Evolutionary conservation across 2,888 invertebrate species (phyloP), one percentile per base, ranked within the genome.

Genomic region (Rhagonycha lutea): DNA sequence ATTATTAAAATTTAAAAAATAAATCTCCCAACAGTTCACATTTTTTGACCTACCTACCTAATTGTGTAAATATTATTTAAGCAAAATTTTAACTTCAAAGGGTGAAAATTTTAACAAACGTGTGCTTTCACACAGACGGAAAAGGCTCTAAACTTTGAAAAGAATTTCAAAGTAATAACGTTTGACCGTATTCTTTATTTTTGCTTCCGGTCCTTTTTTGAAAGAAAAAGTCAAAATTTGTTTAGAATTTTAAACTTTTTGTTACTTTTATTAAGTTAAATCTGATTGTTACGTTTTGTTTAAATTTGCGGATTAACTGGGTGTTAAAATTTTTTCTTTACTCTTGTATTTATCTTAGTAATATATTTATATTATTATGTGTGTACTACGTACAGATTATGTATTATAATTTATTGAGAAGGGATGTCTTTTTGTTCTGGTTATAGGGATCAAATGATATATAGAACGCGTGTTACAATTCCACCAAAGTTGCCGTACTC

Each of bases 381-480:
- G 62, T 75, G 47, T 75, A 75, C 72, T 75, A 75, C 72, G 72
- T 79, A 77, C 78, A 78, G 78, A 77, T 79, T 79, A 79, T 75
- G 73, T 72, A 79, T 79, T 77, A 74, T 79, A 77, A 79, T 79
- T 79, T 79, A 79, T 79, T 79, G 79, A 78, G 80, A 78, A 74
- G 76, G 78, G 74, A 74, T 76, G 74, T 74, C 72, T 74, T 78
- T 65, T 69, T 74, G 76, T 72, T 68, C 61, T 68, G 78, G 78
- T 78, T 79, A 79, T 78, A 77, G 77, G 73, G 78, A 78, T 77
- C 70, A 65, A 62, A 76, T 80, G 76, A 78, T 75, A 78, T 76
- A 78, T 79, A 69, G 72, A 12, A 61, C 75, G 14, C 24, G 14
- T 8, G 10, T 24, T 69, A 14, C 76, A 47, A 74, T 75, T 79